Conservation (phyloP, 2,888 invertebrate species). For the Abrostola triplasia region DNA sequence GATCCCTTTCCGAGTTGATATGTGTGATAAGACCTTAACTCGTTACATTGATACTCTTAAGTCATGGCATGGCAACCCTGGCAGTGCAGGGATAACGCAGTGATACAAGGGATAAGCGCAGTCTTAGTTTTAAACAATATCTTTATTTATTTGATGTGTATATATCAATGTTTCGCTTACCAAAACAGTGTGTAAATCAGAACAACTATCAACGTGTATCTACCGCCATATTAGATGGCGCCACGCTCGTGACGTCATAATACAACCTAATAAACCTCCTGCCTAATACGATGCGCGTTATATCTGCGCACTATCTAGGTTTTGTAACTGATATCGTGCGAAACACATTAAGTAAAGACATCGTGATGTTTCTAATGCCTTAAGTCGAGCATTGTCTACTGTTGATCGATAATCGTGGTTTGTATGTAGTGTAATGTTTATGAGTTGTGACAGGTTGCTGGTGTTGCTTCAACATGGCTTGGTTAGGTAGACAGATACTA, state of each 20-base stretch:
- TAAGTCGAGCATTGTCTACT: slow-evolving; percentile 37
- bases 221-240: slow-evolving; percentile 23
- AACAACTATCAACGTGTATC: background rate
- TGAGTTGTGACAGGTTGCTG: slow-evolving; percentile 1
- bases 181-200: slow-evolving; percentile 14
- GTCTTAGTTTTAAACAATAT: background rate
- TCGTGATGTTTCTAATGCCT: slow-evolving; percentile 47
- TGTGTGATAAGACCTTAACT: too few species aligned
- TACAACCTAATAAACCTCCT: background rate
- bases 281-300: slow-evolving; percentile 6
- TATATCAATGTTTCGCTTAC: too few species aligned
- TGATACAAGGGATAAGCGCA: too few species aligned
- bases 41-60: too few species aligned
- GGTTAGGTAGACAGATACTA: background rate
- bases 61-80: too few species aligned
- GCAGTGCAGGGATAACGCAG: too few species aligned
- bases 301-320: slow-evolving; percentile 18
- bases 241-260: slow-evolving; percentile 25
- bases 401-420: slow-evolving; percentile 40
- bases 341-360: slow-evolving; percentile 43
- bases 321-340: slow-evolving; percentile 46
- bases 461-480: background rate
- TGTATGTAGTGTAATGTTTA: slow-evolving; percentile 6
- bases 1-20: too few species aligned
- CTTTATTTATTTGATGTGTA: too few species aligned